phyloP scores from a whole-genome alignment of 2,797 vertebrate genomes.

The Enteromius thamalakanensis region DNA sequence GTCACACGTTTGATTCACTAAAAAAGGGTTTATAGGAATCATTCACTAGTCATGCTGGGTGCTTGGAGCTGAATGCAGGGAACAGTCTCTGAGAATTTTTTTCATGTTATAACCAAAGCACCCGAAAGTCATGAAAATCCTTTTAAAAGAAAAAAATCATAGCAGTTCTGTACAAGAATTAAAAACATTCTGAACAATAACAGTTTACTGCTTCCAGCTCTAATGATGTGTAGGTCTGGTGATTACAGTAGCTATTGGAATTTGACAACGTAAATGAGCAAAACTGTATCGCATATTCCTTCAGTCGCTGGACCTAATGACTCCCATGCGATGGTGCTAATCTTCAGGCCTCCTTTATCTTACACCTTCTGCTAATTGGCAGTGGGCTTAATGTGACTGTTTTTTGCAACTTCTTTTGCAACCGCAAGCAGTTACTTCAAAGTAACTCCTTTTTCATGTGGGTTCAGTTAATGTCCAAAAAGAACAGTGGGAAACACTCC shows the following conservation, averaged over 20 bases:
- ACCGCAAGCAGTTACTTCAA: constrained; percentile 26
- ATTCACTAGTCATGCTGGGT: neutral
- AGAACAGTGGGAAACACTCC: constrained; percentile 33
- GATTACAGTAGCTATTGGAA: neutral
- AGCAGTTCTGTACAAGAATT: neutral
- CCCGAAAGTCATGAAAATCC: neutral
- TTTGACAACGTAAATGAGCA: neutral
- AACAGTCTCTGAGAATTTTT: neutral
- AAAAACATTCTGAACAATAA: neutral
- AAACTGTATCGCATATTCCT: neutral
- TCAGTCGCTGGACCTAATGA: constrained; percentile 27
- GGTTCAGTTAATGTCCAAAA: constrained; percentile 17
- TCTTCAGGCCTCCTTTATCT: constrained; percentile 34
- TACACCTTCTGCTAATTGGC: constrained; percentile 36
- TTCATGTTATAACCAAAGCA: neutral
- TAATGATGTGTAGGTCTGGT: neutral
- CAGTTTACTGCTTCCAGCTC: neutral
- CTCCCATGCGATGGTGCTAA: constrained; percentile 27
- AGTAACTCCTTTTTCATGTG: constrained; percentile 30
- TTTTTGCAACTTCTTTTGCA: constrained; percentile 22
- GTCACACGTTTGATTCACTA: neutral
- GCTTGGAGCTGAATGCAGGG: neutral
- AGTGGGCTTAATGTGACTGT: constrained; percentile 21
- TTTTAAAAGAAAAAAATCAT: neutral
- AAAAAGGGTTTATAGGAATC: neutral